Evolutionary conservation across 2,113 vertebrate species (phyloP), one percentile per base, ranked within the genome.

Genomic region (Catharus minimus): DNA sequence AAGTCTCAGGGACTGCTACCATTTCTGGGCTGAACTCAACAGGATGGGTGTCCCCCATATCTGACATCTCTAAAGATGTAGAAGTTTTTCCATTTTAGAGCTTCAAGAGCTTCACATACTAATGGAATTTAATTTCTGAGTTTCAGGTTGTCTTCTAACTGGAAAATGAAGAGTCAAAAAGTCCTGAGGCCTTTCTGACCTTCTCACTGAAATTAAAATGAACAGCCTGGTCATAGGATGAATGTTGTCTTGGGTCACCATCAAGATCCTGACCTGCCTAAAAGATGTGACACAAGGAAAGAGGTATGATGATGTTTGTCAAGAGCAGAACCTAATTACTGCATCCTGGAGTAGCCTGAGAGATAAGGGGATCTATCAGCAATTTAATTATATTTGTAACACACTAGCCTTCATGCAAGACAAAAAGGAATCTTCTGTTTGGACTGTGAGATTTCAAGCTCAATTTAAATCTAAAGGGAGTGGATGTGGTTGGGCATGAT

Each of bases 171-270:
- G 43, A 89, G 41, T 60, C 49, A 47, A 26, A 82, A 82, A 87
- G 52, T 64, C 62, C 58, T 7, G 5, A 1, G 13, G 77, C 71
- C 49, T 82, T 82, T 75, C 84, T 91, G 61, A 62, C 32, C 39
- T 83, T 79, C 89, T 28, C 17, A 49, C 50, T 79, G 78, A 30
- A 76, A 62, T 55, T 49, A 74, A 53, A 76, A 88, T 38, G 24
- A 84, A 14, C 71, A 52, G n/a, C 69, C 65, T 65, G 26, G 62
- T 50, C 64, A 19, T 14, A 28, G 50, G 75, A 76, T 11, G 16
- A 82, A 75, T 55, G 82, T 91, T 95, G 93, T 91, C 82, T 89
- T 77, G 67, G 75, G 87, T 92, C 89, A 74, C 88, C 90, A 90
- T 92, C 87, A 66, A 74, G 82, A 89, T 87, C 72, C 52, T 91